Conservation (phyloP, 2,113 vertebrate genomes). For the Oryzias melastigma region DNA sequence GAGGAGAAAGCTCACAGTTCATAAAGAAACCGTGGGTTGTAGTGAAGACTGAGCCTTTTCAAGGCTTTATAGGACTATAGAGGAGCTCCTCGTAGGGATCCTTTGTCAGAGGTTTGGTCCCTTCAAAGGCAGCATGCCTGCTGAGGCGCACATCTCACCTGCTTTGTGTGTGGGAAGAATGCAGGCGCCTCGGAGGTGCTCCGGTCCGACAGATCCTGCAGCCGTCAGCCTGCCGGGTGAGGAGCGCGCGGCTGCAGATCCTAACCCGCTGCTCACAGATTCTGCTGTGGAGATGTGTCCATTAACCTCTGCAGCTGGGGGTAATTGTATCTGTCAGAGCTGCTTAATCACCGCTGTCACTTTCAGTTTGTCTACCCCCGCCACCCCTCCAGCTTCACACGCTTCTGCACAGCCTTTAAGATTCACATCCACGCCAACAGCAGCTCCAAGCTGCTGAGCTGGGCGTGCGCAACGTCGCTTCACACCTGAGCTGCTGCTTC, state of each 20-base stretch:
- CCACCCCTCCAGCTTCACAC: constrained; percentile 11
- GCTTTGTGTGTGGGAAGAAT: neutral
- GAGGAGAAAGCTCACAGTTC: no score
- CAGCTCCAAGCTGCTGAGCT: no score
- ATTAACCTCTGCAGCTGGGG: constrained; percentile 70
- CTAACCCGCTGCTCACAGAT: constrained; percentile 56
- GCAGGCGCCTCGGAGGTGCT: no score
- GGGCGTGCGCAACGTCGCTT: neutral
- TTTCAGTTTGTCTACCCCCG: constrained; percentile 56
- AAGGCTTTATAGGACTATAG: no score
- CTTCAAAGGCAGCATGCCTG: no score
- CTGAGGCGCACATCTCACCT: no score
- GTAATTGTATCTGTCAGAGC: constrained; percentile 76
- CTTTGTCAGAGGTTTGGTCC: no score
- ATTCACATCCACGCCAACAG: neutral
- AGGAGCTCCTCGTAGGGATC: no score
- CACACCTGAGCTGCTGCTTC: neutral
- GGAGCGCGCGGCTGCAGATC: constrained; percentile 27
- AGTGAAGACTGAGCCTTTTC: no score
- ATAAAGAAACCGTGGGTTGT: no score
- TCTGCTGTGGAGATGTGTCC: constrained; percentile 66
- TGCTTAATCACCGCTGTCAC: constrained; percentile 68
- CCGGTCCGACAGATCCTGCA: neutral
- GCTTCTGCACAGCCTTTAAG: neutral
- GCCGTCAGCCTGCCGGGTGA: constrained; percentile 7